These are phyloP conservation scores for Pungitius pungitius DNA, from an alignment of 2,113 vertebrate species.

Conservation along the genomic window DNA sequence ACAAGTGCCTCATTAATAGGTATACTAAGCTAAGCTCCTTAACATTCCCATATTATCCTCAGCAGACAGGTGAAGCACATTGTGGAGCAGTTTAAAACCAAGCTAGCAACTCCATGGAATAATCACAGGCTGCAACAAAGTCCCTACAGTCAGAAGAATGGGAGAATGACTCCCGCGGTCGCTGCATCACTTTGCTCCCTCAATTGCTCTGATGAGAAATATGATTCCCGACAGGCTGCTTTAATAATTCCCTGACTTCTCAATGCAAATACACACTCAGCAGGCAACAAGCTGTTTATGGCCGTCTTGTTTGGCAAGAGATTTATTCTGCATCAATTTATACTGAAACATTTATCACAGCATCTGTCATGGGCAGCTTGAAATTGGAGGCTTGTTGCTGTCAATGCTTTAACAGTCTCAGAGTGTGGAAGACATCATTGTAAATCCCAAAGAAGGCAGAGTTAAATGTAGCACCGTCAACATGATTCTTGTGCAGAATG, in stretches of 20 bases:
- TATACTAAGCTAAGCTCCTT: slow-evolving; percentile 51
- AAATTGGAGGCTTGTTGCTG: slow-evolving; percentile 48
- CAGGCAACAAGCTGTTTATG: slow-evolving; percentile 61
- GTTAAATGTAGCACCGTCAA: slow-evolving; percentile 47
- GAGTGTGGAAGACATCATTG: slow-evolving; percentile 29
- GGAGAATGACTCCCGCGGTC: slow-evolving; percentile 3
- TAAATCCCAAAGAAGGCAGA: slow-evolving; percentile 40
- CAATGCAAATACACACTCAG: slow-evolving; percentile 60
- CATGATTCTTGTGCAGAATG: not conserved
- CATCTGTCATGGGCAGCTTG: slow-evolving; percentile 55
- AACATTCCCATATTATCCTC: slow-evolving; percentile 50
- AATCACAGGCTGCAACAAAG: slow-evolving; percentile 10
- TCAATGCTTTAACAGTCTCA: slow-evolving; percentile 53
- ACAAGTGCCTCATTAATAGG: slow-evolving; percentile 62
- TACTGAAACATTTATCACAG: slow-evolving; percentile 60
- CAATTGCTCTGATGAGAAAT: not conserved
- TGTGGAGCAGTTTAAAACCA: slow-evolving; percentile 27
- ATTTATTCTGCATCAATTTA: slow-evolving; percentile 68
- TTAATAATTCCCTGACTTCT: slow-evolving; percentile 50
- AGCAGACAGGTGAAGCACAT: slow-evolving; percentile 53
- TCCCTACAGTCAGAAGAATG: not conserved
- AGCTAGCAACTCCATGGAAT: slow-evolving; percentile 9
- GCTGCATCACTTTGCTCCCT: not conserved
- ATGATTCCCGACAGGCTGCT: slow-evolving; percentile 26
- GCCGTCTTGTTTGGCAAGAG: slow-evolving; percentile 52